A percentile compares a stretch with the other conserved stretches of the same genome.
phyloP scores from a whole-genome alignment of 2,113 vertebrate species.

The Syngnathus scovelli region DNA sequence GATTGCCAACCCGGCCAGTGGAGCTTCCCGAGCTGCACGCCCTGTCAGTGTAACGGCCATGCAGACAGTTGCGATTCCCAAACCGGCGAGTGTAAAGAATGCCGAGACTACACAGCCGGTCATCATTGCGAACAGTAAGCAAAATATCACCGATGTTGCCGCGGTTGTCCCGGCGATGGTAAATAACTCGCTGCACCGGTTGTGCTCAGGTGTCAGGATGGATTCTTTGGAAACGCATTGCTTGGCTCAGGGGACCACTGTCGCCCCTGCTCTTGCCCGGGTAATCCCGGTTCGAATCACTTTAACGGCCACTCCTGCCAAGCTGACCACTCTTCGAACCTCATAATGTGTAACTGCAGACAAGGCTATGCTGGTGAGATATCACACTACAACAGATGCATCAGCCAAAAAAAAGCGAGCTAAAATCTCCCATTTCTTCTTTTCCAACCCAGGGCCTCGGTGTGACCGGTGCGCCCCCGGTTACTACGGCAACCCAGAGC shows the following conservation, averaged over 20 bases:
- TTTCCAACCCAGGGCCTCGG: conserved; percentile 61
- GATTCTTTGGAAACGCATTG: conserved; percentile 79
- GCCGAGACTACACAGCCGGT: conserved; percentile 67
- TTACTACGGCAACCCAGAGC: conserved; percentile 74
- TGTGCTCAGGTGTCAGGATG: conserved; percentile 69
- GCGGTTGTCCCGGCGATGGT: not conserved
- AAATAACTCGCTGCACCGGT: not conserved
- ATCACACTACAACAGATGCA: not conserved
- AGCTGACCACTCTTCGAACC: conserved; percentile 60
- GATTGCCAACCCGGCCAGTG: conserved; percentile 67
- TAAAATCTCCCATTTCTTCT: not conserved
- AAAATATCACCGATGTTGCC: not conserved
- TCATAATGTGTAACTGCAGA: conserved; percentile 77
- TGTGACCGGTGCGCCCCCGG: conserved; percentile 80
- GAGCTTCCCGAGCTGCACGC: conserved; percentile 76
- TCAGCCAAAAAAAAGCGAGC: not conserved
- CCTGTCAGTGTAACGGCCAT: conserved; percentile 77
- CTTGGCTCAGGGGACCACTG: conserved; percentile 81
- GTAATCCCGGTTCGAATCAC: conserved; percentile 71
- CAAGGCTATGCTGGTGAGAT: conserved; percentile 76
- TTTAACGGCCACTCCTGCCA: conserved; percentile 76
- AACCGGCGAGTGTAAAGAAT: conserved; percentile 64
- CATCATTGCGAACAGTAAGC: conserved; percentile 73
- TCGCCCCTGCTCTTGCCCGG: conserved; percentile 79
- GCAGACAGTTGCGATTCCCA: conserved; percentile 68